Evolutionary conservation across 2,113 vertebrate species (phyloP).

Genomic region (Hassar affinis): DNA sequence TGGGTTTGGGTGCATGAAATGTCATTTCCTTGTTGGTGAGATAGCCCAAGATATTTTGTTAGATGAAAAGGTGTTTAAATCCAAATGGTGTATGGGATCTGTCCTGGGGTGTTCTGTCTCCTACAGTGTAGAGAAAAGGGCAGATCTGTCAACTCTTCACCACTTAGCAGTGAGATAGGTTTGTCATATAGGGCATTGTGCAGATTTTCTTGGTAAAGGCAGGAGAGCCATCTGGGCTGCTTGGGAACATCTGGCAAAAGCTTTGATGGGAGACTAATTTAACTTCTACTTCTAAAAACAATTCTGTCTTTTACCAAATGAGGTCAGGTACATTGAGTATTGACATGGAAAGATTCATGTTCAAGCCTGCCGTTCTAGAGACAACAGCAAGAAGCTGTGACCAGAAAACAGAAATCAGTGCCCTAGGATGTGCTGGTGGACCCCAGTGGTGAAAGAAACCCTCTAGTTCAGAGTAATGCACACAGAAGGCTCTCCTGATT

Average conservation of each 20-base stretch:
- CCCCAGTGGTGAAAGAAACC: not conserved
- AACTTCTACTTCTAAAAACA: not conserved
- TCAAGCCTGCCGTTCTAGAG: not conserved
- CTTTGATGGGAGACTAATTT: not conserved
- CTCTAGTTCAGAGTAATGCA: not conserved
- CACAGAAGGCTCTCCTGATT: not conserved
- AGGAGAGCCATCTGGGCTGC: not conserved
- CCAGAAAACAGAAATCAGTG: not conserved
- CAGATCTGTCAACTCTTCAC: not conserved
- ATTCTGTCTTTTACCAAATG: not conserved
- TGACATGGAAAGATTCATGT: not conserved
- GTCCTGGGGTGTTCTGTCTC: not conserved
- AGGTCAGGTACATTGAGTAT: not conserved
- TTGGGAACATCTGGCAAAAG: not conserved
- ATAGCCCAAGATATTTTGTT: too few relatives aligned
- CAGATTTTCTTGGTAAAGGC: not conserved
- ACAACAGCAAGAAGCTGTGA: not conserved
- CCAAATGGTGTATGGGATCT: not conserved
- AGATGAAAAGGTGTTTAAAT: too few relatives aligned
- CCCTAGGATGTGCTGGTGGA: not conserved
- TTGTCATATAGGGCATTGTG: not conserved
- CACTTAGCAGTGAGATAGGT: not conserved
- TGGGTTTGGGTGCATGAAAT: not conserved
- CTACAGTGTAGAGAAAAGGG: not conserved
- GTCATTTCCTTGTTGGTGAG: not conserved